Base-by-base conservation (phyloP, 2,113 vertebrate species). In the Dasyprocta punctata region DNA sequence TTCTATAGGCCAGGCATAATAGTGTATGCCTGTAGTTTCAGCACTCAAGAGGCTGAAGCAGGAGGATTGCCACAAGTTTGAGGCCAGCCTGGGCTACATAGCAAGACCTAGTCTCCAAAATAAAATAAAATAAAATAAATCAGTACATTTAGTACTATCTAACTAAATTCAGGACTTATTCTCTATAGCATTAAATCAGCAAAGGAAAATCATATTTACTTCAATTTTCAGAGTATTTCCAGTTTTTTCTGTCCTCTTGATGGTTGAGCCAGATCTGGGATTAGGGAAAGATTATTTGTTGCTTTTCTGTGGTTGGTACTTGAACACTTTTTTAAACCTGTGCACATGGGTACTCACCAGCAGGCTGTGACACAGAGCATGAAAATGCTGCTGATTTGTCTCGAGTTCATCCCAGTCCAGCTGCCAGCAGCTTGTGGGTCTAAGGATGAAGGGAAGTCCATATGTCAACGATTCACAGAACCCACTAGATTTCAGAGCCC, bases 361-460 rank as follows among this genome's bases (percentile, higher is more conserved):
- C 17, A 99, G 99, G 63, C 98, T 98, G 95, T 99, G 99, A 85
- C 99, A 99, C 47, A 99, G 98, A 49, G 99, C 99, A 19, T 99
- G 99, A 98, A 99, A 99, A 94, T 98, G 97, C 86, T 99, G 99
- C 96, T 99, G 99, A 98, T 99, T 99, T 97, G 90, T 98, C 96
- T 99, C 99, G 96, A 99, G 99, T 96, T 99, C 99, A 97, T 99
- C 99, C 99, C 99, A 99, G 98, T 99, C 99, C 97, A 99, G 98
- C 98, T 98, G 98, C 99, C 99, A 99, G 98, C 99, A 99, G 97
- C 98, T 99, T 12, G 99, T 99, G 96, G 99, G 99, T 88, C 97
- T 99, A 95, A 99, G 98, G 95, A 99, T 98, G 96, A 99, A 98
- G 0, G 99, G 99, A 71, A 99, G 98, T 26, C 99, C 99, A 6